These are phyloP conservation scores for Oscheius sp. DNA, from an alignment of 2,888 invertebrate species.

Conservation along the genomic window DNA sequence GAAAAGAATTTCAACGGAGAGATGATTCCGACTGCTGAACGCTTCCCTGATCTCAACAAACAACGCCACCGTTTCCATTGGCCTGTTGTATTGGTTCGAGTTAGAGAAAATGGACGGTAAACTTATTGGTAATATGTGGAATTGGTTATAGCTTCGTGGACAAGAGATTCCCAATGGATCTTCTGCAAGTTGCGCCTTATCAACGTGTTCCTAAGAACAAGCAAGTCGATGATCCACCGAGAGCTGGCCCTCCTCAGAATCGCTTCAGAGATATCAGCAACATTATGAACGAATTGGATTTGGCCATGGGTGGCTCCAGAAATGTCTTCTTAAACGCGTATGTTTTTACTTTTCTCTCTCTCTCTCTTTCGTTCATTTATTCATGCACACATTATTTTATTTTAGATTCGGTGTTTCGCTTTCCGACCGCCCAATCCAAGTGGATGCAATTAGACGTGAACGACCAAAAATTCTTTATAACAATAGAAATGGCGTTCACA, in stretches of 20 bases:
- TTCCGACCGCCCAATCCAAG: slow-evolving; percentile 10
- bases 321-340: slow-evolving; percentile 31
- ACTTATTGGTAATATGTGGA: too few relatives aligned
- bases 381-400: too few relatives aligned
- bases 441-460: slow-evolving; percentile 29
- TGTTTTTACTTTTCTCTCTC: too few relatives aligned
- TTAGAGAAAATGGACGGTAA: not conserved
- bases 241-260: slow-evolving; percentile 29
- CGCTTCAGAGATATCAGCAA: slow-evolving; percentile 22
- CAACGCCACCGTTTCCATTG: slow-evolving; percentile 11
- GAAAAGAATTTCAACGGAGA: slow-evolving; percentile 21
- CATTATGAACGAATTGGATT: slow-evolving; percentile 35
- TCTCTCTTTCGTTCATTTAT: too few relatives aligned
- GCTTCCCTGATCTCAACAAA: slow-evolving; percentile 16
- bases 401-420: slow-evolving; percentile 34
- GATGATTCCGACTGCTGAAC: not conserved
- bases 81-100: slow-evolving; percentile 29
- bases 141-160: not conserved
- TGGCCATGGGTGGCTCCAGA: slow-evolving; percentile 10
- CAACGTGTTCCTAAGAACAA: slow-evolving; percentile 31
- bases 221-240: slow-evolving; percentile 16
- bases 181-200: slow-evolving; percentile 18
- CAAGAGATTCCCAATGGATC: slow-evolving; percentile 27
- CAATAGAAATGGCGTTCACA: not conserved
- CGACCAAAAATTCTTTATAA: slow-evolving; percentile 22